Evolutionary conservation across 2,113 vertebrate species (phyloP), one percentile per base, ranked within the genome.

Genomic region (Osmerus eperlanus): DNA sequence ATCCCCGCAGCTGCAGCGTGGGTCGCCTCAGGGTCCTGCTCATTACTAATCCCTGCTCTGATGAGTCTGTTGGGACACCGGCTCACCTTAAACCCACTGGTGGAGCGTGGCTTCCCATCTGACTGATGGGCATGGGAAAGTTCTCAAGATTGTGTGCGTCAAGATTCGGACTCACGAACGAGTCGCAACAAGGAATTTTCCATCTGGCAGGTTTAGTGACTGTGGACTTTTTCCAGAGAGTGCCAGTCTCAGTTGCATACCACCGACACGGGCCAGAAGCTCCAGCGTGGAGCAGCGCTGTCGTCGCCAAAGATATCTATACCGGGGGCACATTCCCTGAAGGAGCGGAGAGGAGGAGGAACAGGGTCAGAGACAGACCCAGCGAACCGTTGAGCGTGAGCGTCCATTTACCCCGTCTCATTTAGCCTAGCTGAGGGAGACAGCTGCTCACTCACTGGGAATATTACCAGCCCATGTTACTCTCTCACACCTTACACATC

Each of bases 341-440:
- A 11, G n/a, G n/a, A 60, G 58, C 58, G 5, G 3, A 23, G n/a
- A 7, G 19, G n/a, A 23, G 23, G 75, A 67, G 74, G 63, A 65
- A 56, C 63, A 56, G 41, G 41, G 41, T 47, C 41, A 47, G 41
- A 47, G 41, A 47, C 41, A 12, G 41, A 2, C 62, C 65, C 64
- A 7, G 69, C 71, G 73, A 76, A 78, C 71, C 73, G 56, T 58
- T 68, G 82, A 60, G 66, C 60, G 47, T 23, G 55, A 32, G 62
- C 54, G 51, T 80, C 74, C 67, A 80, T 82, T 71, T 67, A 79
- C 59, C 52, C 55, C 62, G 77, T 75, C 77, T 80, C 79, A 82
- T 87, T 87, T 78, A 83, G 75, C 80, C 66, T 58, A 58, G 53
- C 66, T 72, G 68, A 69, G 70, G 70, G 70, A 75, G 68, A 71